A percentile compares a stretch with the other conserved stretches of the same genome.
These are phyloP conservation scores for Odontamblyopus rebecca DNA, from an alignment of 2,797 vertebrate species.

Conservation along the genomic window DNA sequence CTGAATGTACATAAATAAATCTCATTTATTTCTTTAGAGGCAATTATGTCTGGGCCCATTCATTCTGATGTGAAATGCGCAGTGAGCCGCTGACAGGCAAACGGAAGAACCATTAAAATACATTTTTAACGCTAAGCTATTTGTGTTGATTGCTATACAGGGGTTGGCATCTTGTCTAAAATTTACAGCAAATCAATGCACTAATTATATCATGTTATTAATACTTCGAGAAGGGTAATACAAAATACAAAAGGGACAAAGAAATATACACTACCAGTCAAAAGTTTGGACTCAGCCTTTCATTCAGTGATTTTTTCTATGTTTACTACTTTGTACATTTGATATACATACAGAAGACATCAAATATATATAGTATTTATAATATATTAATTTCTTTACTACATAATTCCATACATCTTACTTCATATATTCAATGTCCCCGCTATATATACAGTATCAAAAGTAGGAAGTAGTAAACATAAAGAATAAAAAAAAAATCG, in stretches of 20 bases:
- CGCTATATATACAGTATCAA: too few species aligned
- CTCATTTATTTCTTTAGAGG: constrained; percentile 19
- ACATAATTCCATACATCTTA: too few species aligned
- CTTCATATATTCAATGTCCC: too few species aligned
- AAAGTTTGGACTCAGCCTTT: too few species aligned
- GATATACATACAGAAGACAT: too few species aligned
- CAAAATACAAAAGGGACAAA: not conserved
- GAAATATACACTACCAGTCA: too few species aligned
- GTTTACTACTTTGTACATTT: too few species aligned
- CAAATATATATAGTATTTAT: not conserved
- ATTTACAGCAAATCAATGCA: not conserved
- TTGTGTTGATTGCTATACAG: not conserved
- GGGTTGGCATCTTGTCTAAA: not conserved
- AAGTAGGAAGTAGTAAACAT: too few species aligned
- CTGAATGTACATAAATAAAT: constrained; percentile 10
- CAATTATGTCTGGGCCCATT: constrained; percentile 7
- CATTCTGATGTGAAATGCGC: constrained; percentile 7
- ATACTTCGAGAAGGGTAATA: not conserved
- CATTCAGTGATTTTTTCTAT: too few species aligned
- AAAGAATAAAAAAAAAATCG: too few species aligned
- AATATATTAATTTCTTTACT: not conserved
- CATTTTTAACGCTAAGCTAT: not conserved
- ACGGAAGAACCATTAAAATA: not conserved
- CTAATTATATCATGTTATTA: not conserved
- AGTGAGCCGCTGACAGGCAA: not conserved